phyloP scores from a whole-genome alignment of 2,797 vertebrate genomes.

The Lepilemur ruficaudatus region DNA sequence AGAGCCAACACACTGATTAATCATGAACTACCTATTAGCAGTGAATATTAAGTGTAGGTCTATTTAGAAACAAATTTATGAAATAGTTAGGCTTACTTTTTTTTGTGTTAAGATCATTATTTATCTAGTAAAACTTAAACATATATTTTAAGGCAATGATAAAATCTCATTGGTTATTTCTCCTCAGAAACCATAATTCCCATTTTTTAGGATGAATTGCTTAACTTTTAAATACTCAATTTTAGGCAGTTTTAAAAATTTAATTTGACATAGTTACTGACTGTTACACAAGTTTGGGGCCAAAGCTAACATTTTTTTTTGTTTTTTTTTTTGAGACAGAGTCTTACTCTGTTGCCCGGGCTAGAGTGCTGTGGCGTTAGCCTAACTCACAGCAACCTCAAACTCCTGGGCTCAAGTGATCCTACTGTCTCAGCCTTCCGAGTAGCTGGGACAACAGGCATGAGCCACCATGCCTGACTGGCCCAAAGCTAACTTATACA shows the following conservation, averaged over 20 bases:
- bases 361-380: no score
- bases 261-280: background rate
- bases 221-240: background rate
- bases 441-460: no score
- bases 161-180: slow-evolving; percentile 9
- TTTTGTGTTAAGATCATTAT: background rate
- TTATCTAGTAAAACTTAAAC: background rate
- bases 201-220: background rate
- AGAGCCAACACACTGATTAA: no score
- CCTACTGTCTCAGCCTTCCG: no score
- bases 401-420: no score
- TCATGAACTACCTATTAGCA: background rate
- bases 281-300: background rate
- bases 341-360: no score
- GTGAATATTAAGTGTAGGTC: background rate
- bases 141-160: background rate
- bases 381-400: no score
- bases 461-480: no score
- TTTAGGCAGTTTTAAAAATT: slow-evolving; percentile 1
- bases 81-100: background rate
- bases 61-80: slow-evolving; percentile 21
- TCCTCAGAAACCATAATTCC: background rate
- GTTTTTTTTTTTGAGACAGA: no score
- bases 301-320: no score
- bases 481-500: background rate